These are phyloP conservation scores for Orussus abietinus DNA, from an alignment of 1,140 invertebrate genomes.

Conservation along the genomic window DNA sequence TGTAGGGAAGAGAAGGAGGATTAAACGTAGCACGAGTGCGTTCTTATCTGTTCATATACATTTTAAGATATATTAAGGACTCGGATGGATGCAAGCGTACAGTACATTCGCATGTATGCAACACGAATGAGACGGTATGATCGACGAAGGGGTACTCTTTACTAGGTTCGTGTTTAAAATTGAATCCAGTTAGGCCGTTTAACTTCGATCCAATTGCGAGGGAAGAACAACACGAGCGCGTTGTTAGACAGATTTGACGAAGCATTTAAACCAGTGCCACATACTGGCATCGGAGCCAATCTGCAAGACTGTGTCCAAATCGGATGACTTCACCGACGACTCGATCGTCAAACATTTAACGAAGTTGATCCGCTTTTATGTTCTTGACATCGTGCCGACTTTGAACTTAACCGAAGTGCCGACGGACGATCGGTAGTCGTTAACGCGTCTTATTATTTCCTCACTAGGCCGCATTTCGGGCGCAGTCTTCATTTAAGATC, in stretches of 20 bases:
- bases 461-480: background rate
- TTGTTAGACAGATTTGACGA: no score
- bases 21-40: slow-evolving; percentile 35
- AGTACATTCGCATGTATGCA: slow-evolving; percentile 29
- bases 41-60: slow-evolving; percentile 43
- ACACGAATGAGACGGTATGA: slow-evolving; percentile 19
- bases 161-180: slow-evolving; percentile 27
- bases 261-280: no score
- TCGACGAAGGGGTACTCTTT: slow-evolving; percentile 27
- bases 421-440: no score
- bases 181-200: slow-evolving; percentile 31
- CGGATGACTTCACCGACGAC: background rate
- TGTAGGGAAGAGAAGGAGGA: slow-evolving; percentile 47
- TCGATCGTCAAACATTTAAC: no score
- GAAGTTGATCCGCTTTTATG: no score
- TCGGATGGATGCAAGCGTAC: slow-evolving; percentile 23
- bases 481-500: background rate
- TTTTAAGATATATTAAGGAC: slow-evolving; percentile 37
- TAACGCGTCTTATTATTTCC: no score
- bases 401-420: no score
- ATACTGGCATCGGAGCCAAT: no score
- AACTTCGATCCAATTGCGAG: no score
- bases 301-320: slow-evolving; percentile 7
- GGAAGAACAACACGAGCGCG: no score
- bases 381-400: no score